Evolutionary conservation across 2,113 vertebrate genomes (phyloP), one percentile per base, ranked within the genome.

Genomic region (Equus przewalskii): DNA sequence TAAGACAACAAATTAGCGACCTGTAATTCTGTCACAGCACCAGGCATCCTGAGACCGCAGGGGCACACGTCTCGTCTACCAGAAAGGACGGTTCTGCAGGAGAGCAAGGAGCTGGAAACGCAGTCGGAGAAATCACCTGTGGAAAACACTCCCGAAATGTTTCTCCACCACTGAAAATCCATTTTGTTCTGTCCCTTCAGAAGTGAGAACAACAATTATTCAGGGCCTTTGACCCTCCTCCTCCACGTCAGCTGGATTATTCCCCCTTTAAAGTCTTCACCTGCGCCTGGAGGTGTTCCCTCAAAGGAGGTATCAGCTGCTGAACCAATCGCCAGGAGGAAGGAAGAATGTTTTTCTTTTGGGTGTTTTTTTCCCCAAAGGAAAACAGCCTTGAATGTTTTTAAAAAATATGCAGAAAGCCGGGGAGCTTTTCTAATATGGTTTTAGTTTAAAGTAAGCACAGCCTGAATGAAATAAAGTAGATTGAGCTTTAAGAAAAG

Each of bases 201-300:
- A 91, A 26, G 26, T 33, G 72, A 46, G 64, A n/a, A 26, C 44
- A 21, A 56, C 24, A 49, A 3, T 44, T 33, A 11, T 7, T 11
- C 4, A 33, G 49, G 36, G 60, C 4, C 8, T n/a, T 56, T 56
- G 22, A 21, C 12, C 51, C 41, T 16, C 46, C n/a, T 21, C 0
- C 30, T 36, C 46, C 10, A 0, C 3, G 16, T 26, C 16, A 21
- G 18, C 54, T 18, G 1, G 5, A 10, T 7, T 51, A 6, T 21
- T 9, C 75, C 18, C 15, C 46, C 21, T 30, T 54, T 11, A 21
- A 67, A 78, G 36, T 58, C 24, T 60, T 36, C 2, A 14, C 13
- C 0, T 15, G 56, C 1, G 0, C 16, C 33, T 44, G n/a, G 49
- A 62, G 51, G 26, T 24, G 16, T 12, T 54, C 81, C 56, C 51